Evolutionary conservation across 2,888 invertebrate species (phyloP), one percentile per base, ranked within the genome.

Genomic region (Drosophila multiciliata): DNA sequence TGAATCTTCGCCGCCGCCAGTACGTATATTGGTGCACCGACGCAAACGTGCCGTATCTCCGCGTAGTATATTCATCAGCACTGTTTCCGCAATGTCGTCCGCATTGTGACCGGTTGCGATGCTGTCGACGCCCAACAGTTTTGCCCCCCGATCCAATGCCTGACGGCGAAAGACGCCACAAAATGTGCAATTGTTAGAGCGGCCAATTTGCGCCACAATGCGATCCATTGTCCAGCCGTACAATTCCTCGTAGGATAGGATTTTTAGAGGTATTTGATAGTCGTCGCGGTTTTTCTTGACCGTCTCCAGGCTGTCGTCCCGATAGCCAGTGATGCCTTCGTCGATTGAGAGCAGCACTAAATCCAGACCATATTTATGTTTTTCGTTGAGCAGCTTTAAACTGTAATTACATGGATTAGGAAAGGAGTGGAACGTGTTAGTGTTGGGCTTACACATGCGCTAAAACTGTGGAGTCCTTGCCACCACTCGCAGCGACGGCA

Each of bases 191-290:
- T 99, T 99, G 93, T 99, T 99, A 91, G 98, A 98, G 63, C 96
- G 95, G 0, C 95, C 95, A 89, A 97, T 96, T 93, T 96, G 96
- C 50, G 95, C 95, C 0, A 99, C 99, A 92, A 99, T 99, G 89
- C 97, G 97, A 94, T 99, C 99, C 99, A 99, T 99, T 5, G 99
- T 99, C 99, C 99, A 99, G 0, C 99, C 99, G 94, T 99, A 99
- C 6, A 99, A 94, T 86, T 99, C 98, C 94, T 99, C 97, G 91
- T 99, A 99, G 0, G 99, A 99, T 9, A 99, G 94, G 73, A 99
- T 98, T 94, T 97, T 98, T 48, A 99, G 94, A 1, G 98, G 96
- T 94, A 99, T 96, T 85, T 96, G 95, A 94, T 99, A 99, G 92
- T 99, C 98, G 86, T 97, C 96, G 66, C 97, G 95, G 92, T 99